Evolutionary conservation across 2,888 invertebrate species (phyloP).

Genomic region (Adela reaumurella): DNA sequence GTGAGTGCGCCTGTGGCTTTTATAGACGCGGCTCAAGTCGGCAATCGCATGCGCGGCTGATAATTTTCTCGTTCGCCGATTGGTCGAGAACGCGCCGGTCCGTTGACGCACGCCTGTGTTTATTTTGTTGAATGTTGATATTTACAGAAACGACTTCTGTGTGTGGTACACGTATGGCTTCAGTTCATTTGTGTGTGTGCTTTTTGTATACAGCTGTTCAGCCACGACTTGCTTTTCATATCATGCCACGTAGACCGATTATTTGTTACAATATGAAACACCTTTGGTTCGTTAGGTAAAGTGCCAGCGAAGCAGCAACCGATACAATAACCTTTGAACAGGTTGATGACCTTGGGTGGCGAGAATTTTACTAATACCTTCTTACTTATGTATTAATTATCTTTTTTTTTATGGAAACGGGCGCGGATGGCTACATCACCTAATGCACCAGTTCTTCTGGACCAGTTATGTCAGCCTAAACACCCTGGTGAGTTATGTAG

Average conservation of each 20-base stretch:
- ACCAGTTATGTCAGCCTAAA: too few species aligned
- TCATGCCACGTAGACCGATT: not conserved
- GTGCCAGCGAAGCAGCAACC: too few species aligned
- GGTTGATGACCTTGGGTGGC: too few species aligned
- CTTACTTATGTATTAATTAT: too few species aligned
- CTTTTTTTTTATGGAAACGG: too few species aligned
- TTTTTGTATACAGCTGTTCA: not conserved
- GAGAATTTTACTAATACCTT: too few species aligned
- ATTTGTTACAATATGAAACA: not conserved
- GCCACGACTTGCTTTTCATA: not conserved
- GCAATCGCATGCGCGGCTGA: conserved; percentile 53
- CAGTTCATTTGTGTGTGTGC: not conserved
- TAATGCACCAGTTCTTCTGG: too few species aligned
- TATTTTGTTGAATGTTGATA: not conserved
- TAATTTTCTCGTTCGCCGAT: conserved; percentile 35
- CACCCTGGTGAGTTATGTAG: too few species aligned
- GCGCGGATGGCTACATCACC: too few species aligned
- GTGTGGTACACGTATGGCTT: not conserved
- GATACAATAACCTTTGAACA: too few species aligned
- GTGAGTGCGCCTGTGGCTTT: conserved; percentile 17
- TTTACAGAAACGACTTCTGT: not conserved
- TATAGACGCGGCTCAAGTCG: conserved; percentile 37
- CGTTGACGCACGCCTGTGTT: not conserved
- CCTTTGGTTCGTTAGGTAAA: too few species aligned
- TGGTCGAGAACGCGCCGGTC: conserved; percentile 25